Conservation (phyloP, 2,797 vertebrate species). For the Fistularia tabacaria region DNA sequence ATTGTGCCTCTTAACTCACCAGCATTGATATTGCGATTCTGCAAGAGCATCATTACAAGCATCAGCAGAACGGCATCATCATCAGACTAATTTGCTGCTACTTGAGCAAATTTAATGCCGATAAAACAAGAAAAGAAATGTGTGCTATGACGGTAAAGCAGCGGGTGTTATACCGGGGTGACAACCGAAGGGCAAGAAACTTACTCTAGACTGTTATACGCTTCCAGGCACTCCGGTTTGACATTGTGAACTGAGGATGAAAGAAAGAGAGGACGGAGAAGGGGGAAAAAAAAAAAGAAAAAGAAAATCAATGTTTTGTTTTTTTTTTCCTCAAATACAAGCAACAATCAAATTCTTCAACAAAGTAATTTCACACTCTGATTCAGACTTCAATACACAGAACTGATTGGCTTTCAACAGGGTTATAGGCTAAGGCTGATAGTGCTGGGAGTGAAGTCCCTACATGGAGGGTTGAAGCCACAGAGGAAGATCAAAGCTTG, state of each 20-base stretch:
- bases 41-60: slow-evolving; percentile 3
- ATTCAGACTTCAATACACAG: slow-evolving; percentile 48
- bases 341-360: slow-evolving; percentile 54
- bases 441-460: slow-evolving; percentile 57
- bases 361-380: slow-evolving; percentile 63
- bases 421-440: slow-evolving; percentile 52
- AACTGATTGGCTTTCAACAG: slow-evolving; percentile 46
- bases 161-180: neutral
- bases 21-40: slow-evolving; percentile 19
- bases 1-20: slow-evolving; percentile 8
- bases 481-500: slow-evolving; percentile 56
- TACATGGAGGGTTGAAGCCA: slow-evolving; percentile 25
- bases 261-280: slow-evolving; percentile 8
- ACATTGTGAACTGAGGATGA: slow-evolving; percentile 85
- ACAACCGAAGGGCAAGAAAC: slow-evolving; percentile 34
- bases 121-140: slow-evolving; percentile 6
- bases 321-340: slow-evolving; percentile 20
- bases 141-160: neutral
- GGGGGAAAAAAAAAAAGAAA: neutral
- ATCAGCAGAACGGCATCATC: slow-evolving; percentile 1
- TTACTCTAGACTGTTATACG: slow-evolving; percentile 90
- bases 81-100: slow-evolving; percentile 6
- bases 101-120: neutral
- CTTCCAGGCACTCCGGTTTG: slow-evolving; percentile 87
- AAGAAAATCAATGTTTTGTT: slow-evolving; percentile 16